Base-by-base conservation (phyloP, 2,797 vertebrate genomes). In the Monodelphis domestica region DNA sequence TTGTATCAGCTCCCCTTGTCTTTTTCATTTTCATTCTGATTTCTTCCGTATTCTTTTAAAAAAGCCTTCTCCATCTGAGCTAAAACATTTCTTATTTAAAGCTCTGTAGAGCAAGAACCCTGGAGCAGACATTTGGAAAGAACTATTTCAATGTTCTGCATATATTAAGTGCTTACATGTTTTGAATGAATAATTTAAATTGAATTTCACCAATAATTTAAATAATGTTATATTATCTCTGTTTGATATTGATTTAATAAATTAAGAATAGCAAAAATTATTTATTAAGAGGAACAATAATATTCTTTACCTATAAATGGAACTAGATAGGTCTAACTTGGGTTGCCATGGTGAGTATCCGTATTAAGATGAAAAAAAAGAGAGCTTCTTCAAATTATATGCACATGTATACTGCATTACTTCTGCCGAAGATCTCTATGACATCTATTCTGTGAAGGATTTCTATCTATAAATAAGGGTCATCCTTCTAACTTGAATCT, bases 321-420 rank as follows among this genome's bases (percentile, higher is more conserved):
- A 95, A 95, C 95, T 96, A 53, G 52, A 88, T 92, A n/a, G 93
- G 87, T 95, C 91, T 94, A 91, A 87, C 91, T 95, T 96, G 90
- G 95, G 95, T 95, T 95, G 28, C 95, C 90, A 94, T 97, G 95
- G 93, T 95, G 97, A 95, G 87, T 95, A 78, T 96, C 89, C 93
- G 95, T 93, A 91, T 54, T 96, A 88, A 52, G 53, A 94, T 94
- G 94, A 95, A 96, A 91, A 89, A 93, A 93, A 88, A 93, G 57
- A 96, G 96, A 93, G 70, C 92, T 94, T 97, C 94, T 55, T 96
- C 94, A 92, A 96, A 96, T 96, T 95, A 96, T 95, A 93, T 95
- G 93, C 91, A 53, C 95, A 70, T 92, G 52, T 94, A 63, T 93
- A 95, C 88, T 95, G 88, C 92, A 92, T 92, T 97, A 96, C 97